Percentiles rank a stretch among this genome's conserved stretches.
Conservation (phyloP, 1,140 invertebrate genomes). For the Anadara kagoshimensis region DNA sequence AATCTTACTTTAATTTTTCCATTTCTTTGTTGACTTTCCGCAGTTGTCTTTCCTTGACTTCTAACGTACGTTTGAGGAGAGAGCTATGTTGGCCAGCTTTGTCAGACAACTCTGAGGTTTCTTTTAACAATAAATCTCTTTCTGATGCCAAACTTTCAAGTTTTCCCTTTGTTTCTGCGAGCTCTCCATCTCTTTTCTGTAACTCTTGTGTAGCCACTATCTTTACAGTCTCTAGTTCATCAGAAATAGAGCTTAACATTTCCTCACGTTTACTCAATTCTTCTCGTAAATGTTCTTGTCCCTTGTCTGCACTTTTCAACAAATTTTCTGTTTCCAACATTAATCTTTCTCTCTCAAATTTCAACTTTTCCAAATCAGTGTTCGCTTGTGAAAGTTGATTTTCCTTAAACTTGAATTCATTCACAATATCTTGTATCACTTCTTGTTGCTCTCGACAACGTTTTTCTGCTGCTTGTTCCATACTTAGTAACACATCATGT, state of each 20-base stretch:
- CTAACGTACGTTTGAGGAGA: slow-evolving; percentile 20
- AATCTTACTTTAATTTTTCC: slow-evolving; percentile 34
- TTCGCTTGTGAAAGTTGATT: slow-evolving; percentile 14
- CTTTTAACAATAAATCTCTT: slow-evolving; percentile 31
- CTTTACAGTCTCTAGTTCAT: slow-evolving; percentile 20
- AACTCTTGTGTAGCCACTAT: slow-evolving; percentile 37
- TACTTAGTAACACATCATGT: slow-evolving; percentile 50
- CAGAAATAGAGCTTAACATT: slow-evolving; percentile 14
- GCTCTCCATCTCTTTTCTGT: slow-evolving; percentile 44
- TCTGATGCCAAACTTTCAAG: slow-evolving; percentile 32
- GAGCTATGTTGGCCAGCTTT: slow-evolving; percentile 33
- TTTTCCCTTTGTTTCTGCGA: slow-evolving; percentile 26
- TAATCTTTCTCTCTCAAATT: slow-evolving; percentile 22
- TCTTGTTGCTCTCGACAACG: slow-evolving; percentile 48
- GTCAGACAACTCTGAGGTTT: slow-evolving; percentile 34
- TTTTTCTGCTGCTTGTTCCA: slow-evolving; percentile 53
- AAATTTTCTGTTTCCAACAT: slow-evolving; percentile 42
- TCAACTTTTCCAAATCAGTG: slow-evolving; percentile 19
- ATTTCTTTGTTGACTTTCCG: slow-evolving; percentile 33
- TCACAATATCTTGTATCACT: slow-evolving; percentile 44
- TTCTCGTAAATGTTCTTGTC: slow-evolving; percentile 12
- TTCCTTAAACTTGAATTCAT: slow-evolving; percentile 25
- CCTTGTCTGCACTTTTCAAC: slow-evolving; percentile 16
- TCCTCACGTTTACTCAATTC: slow-evolving; percentile 24
- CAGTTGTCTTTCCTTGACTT: slow-evolving; percentile 41